Evolutionary conservation across 2,888 invertebrate genomes (phyloP).

Genomic region (Chironomus tentans): DNA sequence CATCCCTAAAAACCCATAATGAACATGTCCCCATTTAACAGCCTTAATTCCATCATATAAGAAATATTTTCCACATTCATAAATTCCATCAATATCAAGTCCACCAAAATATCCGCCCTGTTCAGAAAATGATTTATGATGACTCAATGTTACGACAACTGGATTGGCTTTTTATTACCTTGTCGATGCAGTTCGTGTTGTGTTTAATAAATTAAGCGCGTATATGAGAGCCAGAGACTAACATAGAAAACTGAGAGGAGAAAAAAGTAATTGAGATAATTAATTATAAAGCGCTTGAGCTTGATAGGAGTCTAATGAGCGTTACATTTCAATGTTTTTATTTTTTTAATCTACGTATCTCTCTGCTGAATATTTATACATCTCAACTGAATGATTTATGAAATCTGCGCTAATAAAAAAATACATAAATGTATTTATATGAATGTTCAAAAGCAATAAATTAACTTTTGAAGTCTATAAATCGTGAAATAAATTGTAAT

Average conservation of each 20-base stretch:
- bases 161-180: slow-evolving; percentile 17
- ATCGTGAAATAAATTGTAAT: not conserved
- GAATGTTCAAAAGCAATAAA: not conserved
- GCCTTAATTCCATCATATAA: too few relatives aligned
- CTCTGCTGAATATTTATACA: not conserved
- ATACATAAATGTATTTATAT: not conserved
- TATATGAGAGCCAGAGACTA: not conserved
- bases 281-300: slow-evolving; percentile 12
- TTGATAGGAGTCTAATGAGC: slow-evolving; percentile 17
- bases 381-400: not conserved
- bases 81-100: too few relatives aligned
- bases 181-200: slow-evolving; percentile 13
- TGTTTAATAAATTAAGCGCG: not conserved
- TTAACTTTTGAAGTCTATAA: not conserved
- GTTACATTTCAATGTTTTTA: slow-evolving; percentile 1
- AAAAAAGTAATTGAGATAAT: slow-evolving; percentile 9
- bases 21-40: too few relatives aligned
- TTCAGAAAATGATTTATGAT: slow-evolving; percentile 11
- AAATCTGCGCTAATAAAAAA: not conserved
- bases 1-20: too few relatives aligned
- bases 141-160: slow-evolving; percentile 5
- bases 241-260: not conserved
- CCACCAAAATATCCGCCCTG: too few relatives aligned
- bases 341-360: not conserved
- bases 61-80: too few relatives aligned